Conservation (phyloP, 1,140 invertebrate species). For the Hyles euphorbiae region DNA sequence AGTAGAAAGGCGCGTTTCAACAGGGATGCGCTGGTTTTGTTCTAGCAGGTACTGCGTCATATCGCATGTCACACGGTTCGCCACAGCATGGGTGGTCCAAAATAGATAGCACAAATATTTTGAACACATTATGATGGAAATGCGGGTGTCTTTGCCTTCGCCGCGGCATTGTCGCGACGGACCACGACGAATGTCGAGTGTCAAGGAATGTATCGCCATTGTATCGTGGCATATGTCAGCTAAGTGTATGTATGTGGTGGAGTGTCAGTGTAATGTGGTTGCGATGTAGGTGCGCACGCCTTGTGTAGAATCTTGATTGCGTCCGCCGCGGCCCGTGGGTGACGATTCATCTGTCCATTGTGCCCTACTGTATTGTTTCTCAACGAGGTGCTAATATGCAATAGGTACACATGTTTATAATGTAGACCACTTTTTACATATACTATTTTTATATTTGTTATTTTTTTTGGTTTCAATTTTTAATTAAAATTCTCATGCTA, state of each 20-base stretch:
- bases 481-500: too few relatives aligned
- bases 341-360: conserved; percentile 31
- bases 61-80: conserved; percentile 50
- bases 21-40: conserved; percentile 34
- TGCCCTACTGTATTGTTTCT: conserved; percentile 19
- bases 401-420: background rate
- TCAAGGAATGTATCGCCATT: conserved; percentile 25
- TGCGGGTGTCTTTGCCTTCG: conserved; percentile 45
- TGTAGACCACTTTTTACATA: background rate
- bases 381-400: conserved; percentile 27
- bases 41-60: conserved; percentile 57
- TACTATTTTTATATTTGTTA: background rate
- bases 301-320: conserved; percentile 46
- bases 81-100: conserved; percentile 58
- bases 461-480: too few relatives aligned
- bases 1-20: conserved; percentile 25
- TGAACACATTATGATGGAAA: conserved; percentile 69
- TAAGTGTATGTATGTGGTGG: conserved; percentile 16
- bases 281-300: conserved; percentile 26
- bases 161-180: conserved; percentile 42
- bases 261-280: conserved; percentile 29
- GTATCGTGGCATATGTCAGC: conserved; percentile 19
- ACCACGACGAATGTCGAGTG: conserved; percentile 61
- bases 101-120: conserved; percentile 64
- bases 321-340: conserved; percentile 36